A percentile compares a stretch with the other conserved stretches of the same genome.
These are phyloP conservation scores for Salvelinus namaycush DNA, from an alignment of 2,113 vertebrate species.

Conservation along the genomic window DNA sequence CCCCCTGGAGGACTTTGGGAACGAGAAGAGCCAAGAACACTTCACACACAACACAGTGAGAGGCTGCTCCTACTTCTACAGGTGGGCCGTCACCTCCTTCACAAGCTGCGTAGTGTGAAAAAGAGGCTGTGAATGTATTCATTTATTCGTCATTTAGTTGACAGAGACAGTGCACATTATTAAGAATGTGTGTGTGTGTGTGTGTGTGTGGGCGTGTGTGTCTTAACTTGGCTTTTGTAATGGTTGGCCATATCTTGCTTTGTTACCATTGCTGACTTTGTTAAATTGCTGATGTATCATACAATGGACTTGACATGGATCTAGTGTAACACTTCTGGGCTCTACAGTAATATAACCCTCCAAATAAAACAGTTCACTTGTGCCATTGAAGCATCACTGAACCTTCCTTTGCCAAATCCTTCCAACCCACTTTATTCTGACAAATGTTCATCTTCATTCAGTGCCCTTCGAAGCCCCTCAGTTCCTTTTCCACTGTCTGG, in stretches of 20 bases:
- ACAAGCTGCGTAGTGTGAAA: too few species aligned
- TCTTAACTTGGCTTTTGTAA: too few species aligned
- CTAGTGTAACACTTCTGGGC: too few species aligned
- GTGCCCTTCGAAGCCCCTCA: background rate
- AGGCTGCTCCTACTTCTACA: slow-evolving; percentile 99
- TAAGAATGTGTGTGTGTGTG: too few species aligned
- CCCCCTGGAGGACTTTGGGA: slow-evolving; percentile 96
- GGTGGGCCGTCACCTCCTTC: slow-evolving; percentile 64
- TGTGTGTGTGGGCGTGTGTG: too few species aligned
- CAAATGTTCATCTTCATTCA: slow-evolving; percentile 24
- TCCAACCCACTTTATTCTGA: background rate
- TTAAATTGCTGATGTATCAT: too few species aligned
- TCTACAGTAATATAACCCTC: background rate
- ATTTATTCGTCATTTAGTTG: too few species aligned
- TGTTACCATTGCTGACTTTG: too few species aligned
- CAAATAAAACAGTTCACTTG: background rate
- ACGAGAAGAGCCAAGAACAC: slow-evolving; percentile 98
- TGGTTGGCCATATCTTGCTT: too few species aligned
- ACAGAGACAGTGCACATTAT: too few species aligned
- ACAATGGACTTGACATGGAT: too few species aligned
- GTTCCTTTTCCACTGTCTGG: slow-evolving; percentile 6
- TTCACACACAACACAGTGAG: slow-evolving; percentile 99
- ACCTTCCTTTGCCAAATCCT: background rate
- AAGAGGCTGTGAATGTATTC: too few species aligned
- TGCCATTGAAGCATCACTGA: background rate